Evolutionary conservation across 2,113 vertebrate species (phyloP), one percentile per base, ranked within the genome.

Genomic region (Microcebus tavaratra): DNA sequence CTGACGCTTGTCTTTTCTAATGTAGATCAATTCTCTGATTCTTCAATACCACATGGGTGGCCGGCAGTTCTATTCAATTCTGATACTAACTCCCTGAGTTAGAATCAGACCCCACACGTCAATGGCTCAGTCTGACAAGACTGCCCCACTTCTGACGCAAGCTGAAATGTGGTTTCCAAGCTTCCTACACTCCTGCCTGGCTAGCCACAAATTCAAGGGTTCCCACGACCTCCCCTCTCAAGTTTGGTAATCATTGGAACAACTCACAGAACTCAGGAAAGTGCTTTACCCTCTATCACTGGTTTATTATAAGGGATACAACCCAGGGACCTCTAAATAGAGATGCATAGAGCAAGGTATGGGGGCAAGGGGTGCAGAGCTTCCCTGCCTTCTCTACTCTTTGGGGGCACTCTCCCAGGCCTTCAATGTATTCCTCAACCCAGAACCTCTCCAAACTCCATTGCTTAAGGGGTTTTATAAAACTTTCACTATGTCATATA

Each of bases 341-440:
- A 90, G 25, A n/a, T n/a, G 18, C 2, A 61, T 13, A 78, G 17
- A n/a, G 36, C 10, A 76, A 86, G 45, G 17, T 48, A 75, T 2
- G 0, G 13, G 17, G 6, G 6, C 6, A 27, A 27, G 15, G 10
- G 39, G 21, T 2, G 0, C 0, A 31, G 39, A 34, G 20, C 20
- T 70, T 53, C 36, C 48, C 45, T 9, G 1, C 17, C 57, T 10
- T 73, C 27, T 80, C 2, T 2, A n/a, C 27, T 57, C 25, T 81
- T 9, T 2, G n/a, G 18, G 10, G 1, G 0, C 6, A 9, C 65
- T 5, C 29, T 39, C 13, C 21, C 27, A 55, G n/a, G 27, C 29
- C 2, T 21, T 61, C 15, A 3, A 36, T 45, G 31, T 34, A 31
- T n/a, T 68, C 11, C 25, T 8, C 50, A 90, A 65, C 20, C 18